Base-by-base conservation (phyloP, 2,888 invertebrate species). In the Cabera pusaria region DNA sequence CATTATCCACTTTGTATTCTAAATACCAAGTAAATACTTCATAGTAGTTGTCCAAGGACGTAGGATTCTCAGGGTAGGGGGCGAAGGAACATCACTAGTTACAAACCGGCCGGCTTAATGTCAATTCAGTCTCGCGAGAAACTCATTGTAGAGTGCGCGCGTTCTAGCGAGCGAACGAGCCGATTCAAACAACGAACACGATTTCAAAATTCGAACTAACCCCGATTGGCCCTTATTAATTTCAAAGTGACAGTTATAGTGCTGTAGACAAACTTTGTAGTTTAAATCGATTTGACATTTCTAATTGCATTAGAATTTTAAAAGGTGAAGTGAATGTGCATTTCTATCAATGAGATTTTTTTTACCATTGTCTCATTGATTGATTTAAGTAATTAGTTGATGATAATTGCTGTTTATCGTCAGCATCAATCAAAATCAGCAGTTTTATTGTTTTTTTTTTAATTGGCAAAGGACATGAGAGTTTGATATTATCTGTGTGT, bases 131-230 rank as follows among this genome's bases (percentile, higher is more conserved):
- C 51, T 47, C 36, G 47, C 45, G 41, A 35, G 28, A 43, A 49
- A 32, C 47, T 28, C 37, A 35, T 29, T 34, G 5, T 39, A 41
- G 32, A 23, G 28, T 44, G 52, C 55, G 56, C 65, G 69, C 54
- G 54, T 44, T 36, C 50, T 40, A 50, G 34, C 43, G 42, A 62
- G 45, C 52, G 43, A 35, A 57, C 35, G 40, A 52, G 24, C 37
- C 35, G 14, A 55, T 48, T 49, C 40, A 36, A 56, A 50, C 40
- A 49, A 52, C 62, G 61, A 69, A 65, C 34, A 39, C 46, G 50
- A 54, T 36, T 49, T 32, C 29, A 43, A 46, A 51, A 32, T 34
- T 52, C 53, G 56, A 40, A 53, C 33, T 29, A 11, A n/a, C 6
- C 16, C 20, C n/a, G 5, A 27, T 38, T 27, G 19, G 14, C 14